Conservation (phyloP, 37 sponge, comb jelly and placozoan species). For the Ianthella basta region DNA sequence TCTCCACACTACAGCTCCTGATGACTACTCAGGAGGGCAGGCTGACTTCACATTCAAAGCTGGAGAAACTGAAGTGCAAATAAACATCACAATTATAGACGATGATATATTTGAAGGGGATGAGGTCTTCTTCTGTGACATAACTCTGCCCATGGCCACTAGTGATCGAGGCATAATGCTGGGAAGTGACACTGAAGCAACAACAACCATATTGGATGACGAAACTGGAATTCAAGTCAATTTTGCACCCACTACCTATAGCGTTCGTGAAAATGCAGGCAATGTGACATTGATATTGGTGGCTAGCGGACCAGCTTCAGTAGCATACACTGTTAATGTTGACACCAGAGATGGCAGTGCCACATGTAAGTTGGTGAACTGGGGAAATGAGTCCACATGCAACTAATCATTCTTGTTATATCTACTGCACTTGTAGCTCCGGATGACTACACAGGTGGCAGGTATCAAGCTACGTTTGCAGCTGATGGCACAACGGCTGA, state of each 20-base stretch:
- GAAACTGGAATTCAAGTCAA: not conserved
- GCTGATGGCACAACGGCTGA: not conserved
- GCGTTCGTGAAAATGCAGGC: not conserved
- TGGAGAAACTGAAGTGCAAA: not conserved
- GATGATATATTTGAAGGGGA: not conserved
- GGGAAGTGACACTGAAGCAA: not conserved
- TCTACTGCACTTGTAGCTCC: no score
- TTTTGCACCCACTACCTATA: not conserved
- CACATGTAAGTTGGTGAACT: not conserved
- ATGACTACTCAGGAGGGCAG: no score
- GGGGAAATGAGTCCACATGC: no score
- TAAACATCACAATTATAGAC: not conserved
- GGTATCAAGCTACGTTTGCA: not conserved
- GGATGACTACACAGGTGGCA: not conserved
- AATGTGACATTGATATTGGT: not conserved
- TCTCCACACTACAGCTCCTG: no score
- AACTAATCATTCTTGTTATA: no score
- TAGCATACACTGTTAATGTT: not conserved
- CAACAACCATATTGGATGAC: slow-evolving; percentile 18
- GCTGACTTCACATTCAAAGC: not conserved
- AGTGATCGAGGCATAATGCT: not conserved
- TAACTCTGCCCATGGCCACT: no score
- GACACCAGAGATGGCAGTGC: slow-evolving; percentile 4
- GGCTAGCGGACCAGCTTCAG: not conserved
- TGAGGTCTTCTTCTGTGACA: not conserved